Conservation (phyloP, 2,888 invertebrate genomes). For the Euplagia quadripunctaria region DNA sequence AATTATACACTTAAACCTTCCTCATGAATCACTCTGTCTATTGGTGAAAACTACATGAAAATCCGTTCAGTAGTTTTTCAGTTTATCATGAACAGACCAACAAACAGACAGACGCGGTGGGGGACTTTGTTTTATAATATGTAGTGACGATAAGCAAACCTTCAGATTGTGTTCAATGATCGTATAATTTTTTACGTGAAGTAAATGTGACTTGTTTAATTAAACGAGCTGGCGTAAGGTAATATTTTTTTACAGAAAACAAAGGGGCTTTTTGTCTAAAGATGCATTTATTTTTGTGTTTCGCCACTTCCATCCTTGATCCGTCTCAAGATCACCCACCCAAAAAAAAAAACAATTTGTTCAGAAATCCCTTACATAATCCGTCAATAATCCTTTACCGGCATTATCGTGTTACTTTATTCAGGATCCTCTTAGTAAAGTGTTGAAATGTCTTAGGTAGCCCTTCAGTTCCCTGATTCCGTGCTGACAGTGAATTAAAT, state of each 20-base stretch:
- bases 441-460: conserved; percentile 13
- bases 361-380: conserved; percentile 3
- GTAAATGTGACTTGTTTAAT: too few relatives aligned
- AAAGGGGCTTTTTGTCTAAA: not conserved
- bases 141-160: too few relatives aligned
- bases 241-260: not conserved
- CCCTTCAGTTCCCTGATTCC: not conserved
- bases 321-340: not conserved
- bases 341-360: conserved; percentile 5
- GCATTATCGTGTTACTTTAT: conserved; percentile 10
- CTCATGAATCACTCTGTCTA: too few relatives aligned
- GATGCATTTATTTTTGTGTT: not conserved
- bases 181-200: too few relatives aligned
- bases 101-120: too few relatives aligned
- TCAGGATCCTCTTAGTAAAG: conserved; percentile 10
- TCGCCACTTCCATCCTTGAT: not conserved
- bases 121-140: too few relatives aligned
- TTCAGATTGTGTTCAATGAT: too few relatives aligned
- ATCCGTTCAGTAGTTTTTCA: too few relatives aligned
- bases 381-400: conserved; percentile 1
- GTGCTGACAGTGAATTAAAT: not conserved
- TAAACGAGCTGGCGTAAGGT: not conserved
- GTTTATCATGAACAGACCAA: too few relatives aligned
- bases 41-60: too few relatives aligned
- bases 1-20: too few relatives aligned